Percentiles rank a stretch among this genome's conserved stretches.
These are phyloP conservation scores for Erynnis tages DNA, from an alignment of 2,888 invertebrate genomes.

Conservation along the genomic window DNA sequence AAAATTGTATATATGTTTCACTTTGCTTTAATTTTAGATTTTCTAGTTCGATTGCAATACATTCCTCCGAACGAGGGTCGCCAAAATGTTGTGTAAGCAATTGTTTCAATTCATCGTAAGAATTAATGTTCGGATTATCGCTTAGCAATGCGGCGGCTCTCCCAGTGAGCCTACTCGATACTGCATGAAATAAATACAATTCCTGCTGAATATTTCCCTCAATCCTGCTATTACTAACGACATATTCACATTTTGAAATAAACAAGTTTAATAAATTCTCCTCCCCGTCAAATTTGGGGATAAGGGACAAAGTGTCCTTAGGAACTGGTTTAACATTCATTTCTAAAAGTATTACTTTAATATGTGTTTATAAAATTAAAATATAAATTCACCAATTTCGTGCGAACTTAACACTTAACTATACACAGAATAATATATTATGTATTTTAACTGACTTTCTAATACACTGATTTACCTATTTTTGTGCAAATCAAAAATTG, in stretches of 20 bases:
- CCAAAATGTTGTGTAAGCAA: conserved; percentile 27
- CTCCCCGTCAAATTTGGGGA: conserved; percentile 15
- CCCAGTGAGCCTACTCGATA: conserved; percentile 29
- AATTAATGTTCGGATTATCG: conserved; percentile 25
- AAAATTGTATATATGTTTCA: conserved; percentile 32
- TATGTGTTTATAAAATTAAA: no score
- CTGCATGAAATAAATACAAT: conserved; percentile 28
- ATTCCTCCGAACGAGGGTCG: conserved; percentile 30
- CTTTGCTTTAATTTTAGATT: conserved; percentile 20
- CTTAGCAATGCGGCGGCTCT: conserved; percentile 29
- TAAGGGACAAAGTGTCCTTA: no score
- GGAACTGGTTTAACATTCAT: no score
- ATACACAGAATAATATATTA: no score
- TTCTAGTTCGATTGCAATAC: conserved; percentile 28
- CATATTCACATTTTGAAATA: conserved; percentile 28
- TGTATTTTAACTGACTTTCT: no score
- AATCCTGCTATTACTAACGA: conserved; percentile 8
- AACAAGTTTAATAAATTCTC: conserved; percentile 13
- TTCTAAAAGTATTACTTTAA: no score
- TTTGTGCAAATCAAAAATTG: no score
- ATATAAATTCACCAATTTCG: no score
- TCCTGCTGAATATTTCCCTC: conserved; percentile 19
- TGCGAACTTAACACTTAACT: no score
- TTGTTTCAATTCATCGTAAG: conserved; percentile 26
- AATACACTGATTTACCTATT: no score